Evolutionary conservation across 1,140 invertebrate genomes (phyloP).

Genomic region (Notospermus geniculatus): DNA sequence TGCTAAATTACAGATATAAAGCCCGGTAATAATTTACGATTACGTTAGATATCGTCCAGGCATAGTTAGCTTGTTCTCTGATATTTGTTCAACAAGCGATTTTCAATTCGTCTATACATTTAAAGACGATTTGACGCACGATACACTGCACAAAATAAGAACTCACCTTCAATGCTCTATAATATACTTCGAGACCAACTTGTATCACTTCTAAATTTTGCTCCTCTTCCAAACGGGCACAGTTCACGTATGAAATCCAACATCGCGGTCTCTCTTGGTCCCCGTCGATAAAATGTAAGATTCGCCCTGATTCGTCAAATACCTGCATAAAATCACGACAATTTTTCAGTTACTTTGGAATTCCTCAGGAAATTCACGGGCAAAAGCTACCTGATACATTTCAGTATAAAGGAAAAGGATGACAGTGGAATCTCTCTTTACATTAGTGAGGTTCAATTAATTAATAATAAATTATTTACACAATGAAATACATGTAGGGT

Average conservation of each 20-base stretch:
- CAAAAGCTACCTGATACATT: not conserved
- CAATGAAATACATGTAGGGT: too few relatives aligned
- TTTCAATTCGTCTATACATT: too few relatives aligned
- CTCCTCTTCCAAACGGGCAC: constrained; percentile 56
- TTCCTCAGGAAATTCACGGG: not conserved
- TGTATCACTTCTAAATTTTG: constrained; percentile 62
- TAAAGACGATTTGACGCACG: too few relatives aligned
- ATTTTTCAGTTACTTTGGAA: not conserved
- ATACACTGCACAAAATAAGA: too few relatives aligned
- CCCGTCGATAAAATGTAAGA: constrained; percentile 54
- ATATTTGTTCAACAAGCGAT: too few relatives aligned
- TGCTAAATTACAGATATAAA: too few relatives aligned
- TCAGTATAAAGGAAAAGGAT: not conserved
- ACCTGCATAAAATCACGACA: constrained; percentile 14
- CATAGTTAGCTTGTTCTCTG: too few relatives aligned
- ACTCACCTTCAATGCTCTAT: constrained; percentile 57
- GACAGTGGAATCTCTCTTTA: not conserved
- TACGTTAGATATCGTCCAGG: too few relatives aligned
- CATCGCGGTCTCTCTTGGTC: constrained; percentile 34
- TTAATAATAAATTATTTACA: not conserved
- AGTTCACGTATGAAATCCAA: constrained; percentile 64
- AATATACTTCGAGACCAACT: constrained; percentile 59
- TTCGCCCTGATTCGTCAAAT: constrained; percentile 25
- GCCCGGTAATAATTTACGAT: too few relatives aligned
- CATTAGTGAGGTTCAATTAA: not conserved